Evolutionary conservation across 2,797 vertebrate genomes (phyloP).

Genomic region (Petrocephalus sullivani): DNA sequence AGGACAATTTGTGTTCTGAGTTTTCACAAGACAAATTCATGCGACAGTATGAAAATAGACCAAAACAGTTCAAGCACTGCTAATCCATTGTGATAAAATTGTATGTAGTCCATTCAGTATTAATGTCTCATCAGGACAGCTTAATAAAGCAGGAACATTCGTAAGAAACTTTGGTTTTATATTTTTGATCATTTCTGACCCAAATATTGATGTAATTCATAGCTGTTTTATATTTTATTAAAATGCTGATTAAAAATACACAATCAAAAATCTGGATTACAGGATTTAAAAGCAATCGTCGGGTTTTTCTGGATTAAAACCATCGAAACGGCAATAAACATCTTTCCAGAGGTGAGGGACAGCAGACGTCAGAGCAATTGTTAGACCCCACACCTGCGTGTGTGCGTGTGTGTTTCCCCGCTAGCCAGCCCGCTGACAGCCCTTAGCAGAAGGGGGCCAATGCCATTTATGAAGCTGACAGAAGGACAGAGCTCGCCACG

Average conservation of each 20-base stretch:
- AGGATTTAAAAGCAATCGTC: conserved; percentile 59
- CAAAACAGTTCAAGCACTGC: not conserved
- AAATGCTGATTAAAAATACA: conserved; percentile 39
- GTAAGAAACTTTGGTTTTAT: not conserved
- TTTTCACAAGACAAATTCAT: not conserved
- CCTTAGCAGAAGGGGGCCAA: not conserved
- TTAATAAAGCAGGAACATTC: not conserved
- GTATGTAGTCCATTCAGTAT: not conserved
- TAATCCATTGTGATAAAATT: not conserved
- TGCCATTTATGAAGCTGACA: not conserved
- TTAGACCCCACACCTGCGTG: conserved; percentile 18
- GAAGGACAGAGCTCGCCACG: not conserved
- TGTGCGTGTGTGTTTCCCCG: conserved; percentile 26
- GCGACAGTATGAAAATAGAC: not conserved
- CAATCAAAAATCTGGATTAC: conserved; percentile 54
- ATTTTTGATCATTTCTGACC: conserved; percentile 45
- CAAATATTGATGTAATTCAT: conserved; percentile 50
- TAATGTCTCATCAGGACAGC: not conserved
- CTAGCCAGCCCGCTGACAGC: not conserved
- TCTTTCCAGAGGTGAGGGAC: not conserved
- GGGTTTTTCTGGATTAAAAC: conserved; percentile 50
- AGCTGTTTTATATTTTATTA: conserved; percentile 48
- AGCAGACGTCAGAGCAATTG: no score
- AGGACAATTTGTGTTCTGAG: not conserved
- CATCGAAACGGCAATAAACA: conserved; percentile 37